phyloP scores from a whole-genome alignment of 1,140 invertebrate species.

The Doryteuthis pealeii region DNA sequence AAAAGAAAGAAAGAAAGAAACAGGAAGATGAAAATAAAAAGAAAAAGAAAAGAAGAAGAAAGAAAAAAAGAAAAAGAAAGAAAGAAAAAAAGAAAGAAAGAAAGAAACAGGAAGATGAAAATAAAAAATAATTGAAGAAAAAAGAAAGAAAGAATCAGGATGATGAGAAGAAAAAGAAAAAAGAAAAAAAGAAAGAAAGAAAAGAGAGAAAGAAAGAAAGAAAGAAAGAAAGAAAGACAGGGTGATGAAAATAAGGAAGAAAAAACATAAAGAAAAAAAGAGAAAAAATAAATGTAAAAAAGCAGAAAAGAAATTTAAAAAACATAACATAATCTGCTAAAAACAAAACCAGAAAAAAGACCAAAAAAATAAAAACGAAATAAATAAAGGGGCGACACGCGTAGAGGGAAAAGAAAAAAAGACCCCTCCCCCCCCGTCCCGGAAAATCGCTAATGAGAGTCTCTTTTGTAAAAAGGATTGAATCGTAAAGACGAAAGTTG shows the following conservation, averaged over 20 bases:
- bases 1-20: not conserved
- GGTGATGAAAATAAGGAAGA: too few relatives aligned
- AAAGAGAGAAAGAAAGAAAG: not conserved
- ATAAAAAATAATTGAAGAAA: not conserved
- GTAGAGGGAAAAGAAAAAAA: too few relatives aligned
- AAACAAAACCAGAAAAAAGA: too few relatives aligned
- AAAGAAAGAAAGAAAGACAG: not conserved
- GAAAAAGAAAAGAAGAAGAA: not conserved
- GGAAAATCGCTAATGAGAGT: too few relatives aligned
- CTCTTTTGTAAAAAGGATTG: too few relatives aligned
- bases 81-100: not conserved
- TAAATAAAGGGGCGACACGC: too few relatives aligned
- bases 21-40: not conserved
- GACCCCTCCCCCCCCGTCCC: too few relatives aligned
- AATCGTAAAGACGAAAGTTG: too few relatives aligned
- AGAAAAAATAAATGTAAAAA: not conserved
- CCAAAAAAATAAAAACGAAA: too few relatives aligned
- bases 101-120: not conserved
- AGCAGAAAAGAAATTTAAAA: not conserved
- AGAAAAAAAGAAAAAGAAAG: not conserved
- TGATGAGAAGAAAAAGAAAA: not conserved
- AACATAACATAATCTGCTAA: not conserved
- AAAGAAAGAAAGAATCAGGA: not conserved
- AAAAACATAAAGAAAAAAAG: not conserved
- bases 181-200: not conserved